These are phyloP conservation scores for Drosophila nigromelanica DNA, from an alignment of 1,140 invertebrate genomes.

Conservation along the genomic window DNA sequence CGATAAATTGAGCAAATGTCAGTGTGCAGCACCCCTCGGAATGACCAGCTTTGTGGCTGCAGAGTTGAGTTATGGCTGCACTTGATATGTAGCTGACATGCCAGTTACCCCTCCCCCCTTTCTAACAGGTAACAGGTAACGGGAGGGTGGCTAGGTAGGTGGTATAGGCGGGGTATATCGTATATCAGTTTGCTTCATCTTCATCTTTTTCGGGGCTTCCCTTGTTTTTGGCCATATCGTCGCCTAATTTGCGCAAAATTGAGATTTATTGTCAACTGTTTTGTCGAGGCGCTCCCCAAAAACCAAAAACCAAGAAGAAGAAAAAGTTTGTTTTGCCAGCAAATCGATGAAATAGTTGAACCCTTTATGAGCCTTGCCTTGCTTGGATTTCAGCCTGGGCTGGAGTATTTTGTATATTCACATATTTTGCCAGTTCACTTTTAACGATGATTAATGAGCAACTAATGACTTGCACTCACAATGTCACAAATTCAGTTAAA, in stretches of 20 bases:
- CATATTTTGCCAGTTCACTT: slow-evolving; percentile 30
- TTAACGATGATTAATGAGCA: slow-evolving; percentile 76
- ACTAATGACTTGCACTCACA: slow-evolving; percentile 54
- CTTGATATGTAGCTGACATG: slow-evolving; percentile 69
- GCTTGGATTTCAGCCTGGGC: no score
- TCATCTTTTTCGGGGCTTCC: slow-evolving; percentile 20
- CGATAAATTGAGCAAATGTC: slow-evolving; percentile 82
- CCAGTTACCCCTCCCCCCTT: slow-evolving; percentile 2
- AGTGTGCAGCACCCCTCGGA: slow-evolving; percentile 39
- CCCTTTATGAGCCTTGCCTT: slow-evolving; percentile 14
- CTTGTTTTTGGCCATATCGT: slow-evolving; percentile 66
- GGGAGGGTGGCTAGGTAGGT: neutral
- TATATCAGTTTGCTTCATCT: slow-evolving; percentile 35
- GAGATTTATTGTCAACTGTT: slow-evolving; percentile 67
- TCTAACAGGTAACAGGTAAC: slow-evolving; percentile 21
- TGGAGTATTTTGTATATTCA: slow-evolving; percentile 23
- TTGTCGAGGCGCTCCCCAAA: slow-evolving; percentile 3
- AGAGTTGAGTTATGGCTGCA: slow-evolving; percentile 70
- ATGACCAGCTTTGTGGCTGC: slow-evolving; percentile 28
- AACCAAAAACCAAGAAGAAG: neutral
- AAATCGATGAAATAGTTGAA: slow-evolving; percentile 42
- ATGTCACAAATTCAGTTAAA: slow-evolving; percentile 9
- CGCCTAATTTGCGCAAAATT: slow-evolving; percentile 78
- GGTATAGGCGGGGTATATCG: neutral
- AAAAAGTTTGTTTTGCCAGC: slow-evolving; percentile 44